These are phyloP conservation scores for Uromys caudimaculatus DNA, from an alignment of 2,797 vertebrate species.

Conservation along the genomic window DNA sequence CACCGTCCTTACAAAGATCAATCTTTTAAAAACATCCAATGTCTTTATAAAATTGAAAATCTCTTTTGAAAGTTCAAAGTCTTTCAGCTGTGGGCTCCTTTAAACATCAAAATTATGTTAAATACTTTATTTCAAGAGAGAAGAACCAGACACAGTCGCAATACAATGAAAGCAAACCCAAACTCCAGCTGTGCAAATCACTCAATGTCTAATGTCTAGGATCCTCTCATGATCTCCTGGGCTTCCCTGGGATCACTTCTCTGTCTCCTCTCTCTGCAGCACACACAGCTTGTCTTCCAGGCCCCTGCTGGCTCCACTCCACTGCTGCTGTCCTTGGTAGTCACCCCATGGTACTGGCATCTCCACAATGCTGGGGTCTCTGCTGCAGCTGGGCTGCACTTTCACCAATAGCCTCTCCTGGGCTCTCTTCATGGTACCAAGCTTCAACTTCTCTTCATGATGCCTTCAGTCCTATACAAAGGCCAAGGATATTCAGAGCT, in stretches of 20 bases:
- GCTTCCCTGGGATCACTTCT: neutral
- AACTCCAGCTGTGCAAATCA: neutral
- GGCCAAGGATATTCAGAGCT: neutral
- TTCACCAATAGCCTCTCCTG: neutral
- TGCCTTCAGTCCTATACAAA: neutral
- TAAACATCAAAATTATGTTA: neutral
- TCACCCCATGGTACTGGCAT: neutral
- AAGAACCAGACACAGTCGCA: neutral
- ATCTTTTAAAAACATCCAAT: no score
- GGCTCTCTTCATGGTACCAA: neutral
- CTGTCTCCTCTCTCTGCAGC: neutral
- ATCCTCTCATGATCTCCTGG: neutral
- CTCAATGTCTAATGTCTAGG: neutral
- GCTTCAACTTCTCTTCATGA: neutral
- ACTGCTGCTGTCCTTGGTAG: neutral
- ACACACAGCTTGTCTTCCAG: neutral
- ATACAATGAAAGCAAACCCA: neutral
- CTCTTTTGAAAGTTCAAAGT: neutral
- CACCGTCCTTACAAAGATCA: no score
- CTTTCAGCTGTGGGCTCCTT: neutral
- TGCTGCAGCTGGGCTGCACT: neutral
- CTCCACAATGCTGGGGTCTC: neutral
- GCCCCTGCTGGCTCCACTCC: neutral
- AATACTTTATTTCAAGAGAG: neutral
- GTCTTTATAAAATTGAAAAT: no score